Evolutionary conservation across 2,888 invertebrate genomes (phyloP), one percentile per base, ranked within the genome.

Genomic region (Chrysolina haemoptera): DNA sequence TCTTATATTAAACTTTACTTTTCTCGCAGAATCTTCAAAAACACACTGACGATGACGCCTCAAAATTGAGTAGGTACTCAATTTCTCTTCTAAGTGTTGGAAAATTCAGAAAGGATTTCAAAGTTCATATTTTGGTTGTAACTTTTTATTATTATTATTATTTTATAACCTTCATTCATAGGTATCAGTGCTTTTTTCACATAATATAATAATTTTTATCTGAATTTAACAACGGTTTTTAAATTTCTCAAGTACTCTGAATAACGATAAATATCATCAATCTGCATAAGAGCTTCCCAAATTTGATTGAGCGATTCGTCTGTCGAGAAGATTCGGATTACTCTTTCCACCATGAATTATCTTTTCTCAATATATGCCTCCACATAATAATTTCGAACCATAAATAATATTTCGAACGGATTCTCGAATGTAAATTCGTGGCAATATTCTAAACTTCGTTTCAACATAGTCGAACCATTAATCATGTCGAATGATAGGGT

Each of bases 401-500:
- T 59, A 59, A 59, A 59, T 59, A 27, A 59, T 59, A 59, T 59
- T 35, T 18, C 22, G 59, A 59, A 59, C 35, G n/a, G n/a, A 10
- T 59, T 59, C 35, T 9, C 27, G n/a, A 59, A 59, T 59, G 35
- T 59, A 59, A 59, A 59, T 59, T 59, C 27, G 27, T 8, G 35
- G 27, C 46, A 22, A 20, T 43, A 68, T 68, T 20, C 22, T 35
- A 53, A 35, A 20, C 53, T 69, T 69, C 69, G 27, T 69, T 68
- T 35, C 35, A 35, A 67, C 53, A 35, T 35, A 27, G 16, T 10
- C 20, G 41, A 20, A 46, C 62, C 69, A 69, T 69, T 62, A 69
- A 69, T 69, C 69, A 62, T 48, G 62, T n/a, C 16, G 48, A 62
- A 69, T 62, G 69, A 69, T 69, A 69, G 69, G 69, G 69, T 69